Evolutionary conservation across 2,113 vertebrate genomes (phyloP).

Genomic region (Procavia capensis): DNA sequence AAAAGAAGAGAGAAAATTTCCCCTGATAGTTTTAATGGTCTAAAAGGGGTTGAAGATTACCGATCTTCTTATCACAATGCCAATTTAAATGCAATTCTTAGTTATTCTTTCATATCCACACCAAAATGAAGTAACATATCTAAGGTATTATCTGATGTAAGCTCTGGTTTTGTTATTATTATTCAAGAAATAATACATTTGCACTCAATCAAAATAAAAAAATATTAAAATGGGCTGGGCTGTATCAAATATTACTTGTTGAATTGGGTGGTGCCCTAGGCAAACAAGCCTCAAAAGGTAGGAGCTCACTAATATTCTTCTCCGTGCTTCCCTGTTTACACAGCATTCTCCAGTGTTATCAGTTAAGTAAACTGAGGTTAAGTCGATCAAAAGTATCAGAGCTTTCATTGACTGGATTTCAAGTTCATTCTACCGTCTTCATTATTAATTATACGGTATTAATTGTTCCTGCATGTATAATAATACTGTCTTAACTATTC

Average conservation of each 20-base stretch:
- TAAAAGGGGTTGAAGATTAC: neutral
- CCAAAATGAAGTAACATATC: neutral
- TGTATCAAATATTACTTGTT: slow-evolving; percentile 40
- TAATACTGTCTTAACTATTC: neutral
- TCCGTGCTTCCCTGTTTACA: neutral
- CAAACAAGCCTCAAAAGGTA: neutral
- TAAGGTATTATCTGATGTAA: neutral
- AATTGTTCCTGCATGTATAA: neutral
- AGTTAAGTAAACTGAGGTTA: neutral
- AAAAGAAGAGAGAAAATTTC: slow-evolving; percentile 22
- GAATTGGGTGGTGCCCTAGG: neutral
- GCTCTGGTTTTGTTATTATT: slow-evolving; percentile 24
- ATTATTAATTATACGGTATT: neutral
- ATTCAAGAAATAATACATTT: too few relatives aligned
- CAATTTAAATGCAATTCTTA: neutral
- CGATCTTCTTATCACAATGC: neutral
- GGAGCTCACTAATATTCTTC: neutral
- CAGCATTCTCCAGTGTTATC: neutral
- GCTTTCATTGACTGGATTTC: neutral
- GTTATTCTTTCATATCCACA: neutral
- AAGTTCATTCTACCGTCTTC: neutral
- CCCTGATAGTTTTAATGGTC: neutral
- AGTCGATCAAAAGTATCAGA: neutral
- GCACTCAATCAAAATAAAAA: too few relatives aligned
- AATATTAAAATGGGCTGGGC: neutral